A percentile compares a stretch with the other conserved stretches of the same genome.
phyloP scores from a whole-genome alignment of 2,888 invertebrate genomes.

The Cataglyphis altisquamis region DNA sequence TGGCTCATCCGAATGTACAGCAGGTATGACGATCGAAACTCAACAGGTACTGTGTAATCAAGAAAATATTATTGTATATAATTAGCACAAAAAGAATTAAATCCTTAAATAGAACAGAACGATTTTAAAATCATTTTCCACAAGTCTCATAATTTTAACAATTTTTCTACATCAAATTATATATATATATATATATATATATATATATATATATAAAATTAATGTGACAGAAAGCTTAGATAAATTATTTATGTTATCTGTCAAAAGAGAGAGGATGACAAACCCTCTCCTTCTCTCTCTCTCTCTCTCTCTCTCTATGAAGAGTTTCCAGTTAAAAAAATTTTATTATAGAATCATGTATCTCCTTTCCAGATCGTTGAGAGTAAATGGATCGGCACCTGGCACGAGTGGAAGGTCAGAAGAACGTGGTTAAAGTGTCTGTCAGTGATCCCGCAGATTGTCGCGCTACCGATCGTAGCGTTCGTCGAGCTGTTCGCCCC shows the following conservation, averaged over 20 bases:
- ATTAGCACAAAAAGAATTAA: background rate
- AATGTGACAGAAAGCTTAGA: background rate
- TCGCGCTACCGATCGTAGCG: slow-evolving; percentile 86
- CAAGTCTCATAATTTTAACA: background rate
- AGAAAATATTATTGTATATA: background rate
- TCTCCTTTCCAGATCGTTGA: slow-evolving; percentile 87
- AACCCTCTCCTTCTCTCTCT: no score
- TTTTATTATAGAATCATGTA: slow-evolving; percentile 3
- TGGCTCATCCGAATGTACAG: slow-evolving; percentile 92
- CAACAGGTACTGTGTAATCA: background rate
- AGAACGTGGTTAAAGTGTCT: slow-evolving; percentile 85
- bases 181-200: no score
- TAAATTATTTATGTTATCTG: background rate
- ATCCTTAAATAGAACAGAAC: background rate
- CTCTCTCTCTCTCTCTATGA: background rate
- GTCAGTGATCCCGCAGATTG: slow-evolving; percentile 84
- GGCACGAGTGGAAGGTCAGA: slow-evolving; percentile 88
- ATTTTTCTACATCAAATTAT: background rate
- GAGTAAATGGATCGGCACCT: slow-evolving; percentile 90
- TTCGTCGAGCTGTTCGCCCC: slow-evolving; percentile 86
- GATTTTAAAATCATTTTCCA: background rate
- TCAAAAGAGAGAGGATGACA: no score
- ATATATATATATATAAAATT: background rate
- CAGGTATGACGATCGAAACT: slow-evolving; percentile 85
- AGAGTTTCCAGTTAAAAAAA: background rate